Base-by-base conservation (phyloP, 2,797 vertebrate species). In the Takifugu rubripes region DNA sequence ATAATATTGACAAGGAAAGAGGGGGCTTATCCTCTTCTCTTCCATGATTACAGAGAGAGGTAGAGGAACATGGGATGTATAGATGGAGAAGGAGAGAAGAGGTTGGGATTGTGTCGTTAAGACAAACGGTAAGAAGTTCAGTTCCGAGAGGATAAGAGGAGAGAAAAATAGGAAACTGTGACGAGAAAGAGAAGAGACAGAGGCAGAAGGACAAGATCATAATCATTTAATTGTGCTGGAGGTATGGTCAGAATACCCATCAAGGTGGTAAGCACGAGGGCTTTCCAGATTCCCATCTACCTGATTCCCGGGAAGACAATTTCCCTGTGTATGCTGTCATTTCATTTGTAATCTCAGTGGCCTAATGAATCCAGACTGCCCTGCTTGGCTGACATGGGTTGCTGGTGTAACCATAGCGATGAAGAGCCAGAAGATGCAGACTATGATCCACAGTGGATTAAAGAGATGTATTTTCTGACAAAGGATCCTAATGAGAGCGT, bases 221-320 rank as follows among this genome's bases (percentile, higher is more conserved):
- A 90, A 92, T 91, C 87, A 90, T 90, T 91, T 91, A 91, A 90
- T 90, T 90, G 88, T 90, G 65, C 68, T 68, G 61, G 77, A 84
- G 74, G 72, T 82, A 77, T 84, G 83, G 86, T 86, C 82, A 70
- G 79, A 66, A 82, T 84, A 69, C 77, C 75, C 72, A 84, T 78
- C 73, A 64, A 81, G 78, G 79, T 75, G 65, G 50, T 56, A 64
- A 68, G 55, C 84, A 81, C 70, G 2, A 17, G 59, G 60, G 70
- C 57, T 65, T 66, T 70, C 44, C n/a, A 79, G 77, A 81, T 66
- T 74, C 69, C 58, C 70, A 74, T 79, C 74, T 47, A 56, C 66
- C 40, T 29, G 49, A 25, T 74, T 68, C 55, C 56, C 69, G 52
- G 54, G 56, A 68, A 40, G 40, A 52, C 59, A 29, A 36, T 58